A percentile compares a stretch with the other conserved stretches of the same genome.
Conservation (phyloP, 2,888 invertebrate species). For the Polyommatus iphigenia region DNA sequence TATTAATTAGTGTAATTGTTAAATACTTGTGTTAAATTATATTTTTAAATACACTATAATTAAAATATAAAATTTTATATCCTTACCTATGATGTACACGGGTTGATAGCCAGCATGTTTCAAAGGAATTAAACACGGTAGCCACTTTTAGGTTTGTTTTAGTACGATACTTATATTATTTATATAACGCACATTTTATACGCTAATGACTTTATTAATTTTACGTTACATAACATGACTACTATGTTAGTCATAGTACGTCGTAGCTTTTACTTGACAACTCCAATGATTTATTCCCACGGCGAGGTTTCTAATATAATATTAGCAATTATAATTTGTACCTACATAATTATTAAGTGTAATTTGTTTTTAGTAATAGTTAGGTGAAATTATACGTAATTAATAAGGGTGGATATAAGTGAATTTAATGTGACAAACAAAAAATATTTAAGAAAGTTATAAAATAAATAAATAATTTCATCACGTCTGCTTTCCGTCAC, state of each 20-base stretch:
- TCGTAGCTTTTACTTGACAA: conserved; percentile 27
- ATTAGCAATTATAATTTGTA: conserved; percentile 28
- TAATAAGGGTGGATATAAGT: conserved; percentile 1
- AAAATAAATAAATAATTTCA: no score
- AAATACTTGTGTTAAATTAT: background rate
- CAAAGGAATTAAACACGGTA: background rate
- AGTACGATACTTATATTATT: background rate
- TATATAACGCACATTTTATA: background rate
- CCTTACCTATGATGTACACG: background rate
- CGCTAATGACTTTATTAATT: background rate
- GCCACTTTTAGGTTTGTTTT: background rate
- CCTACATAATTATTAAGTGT: conserved; percentile 12
- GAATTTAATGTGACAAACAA: background rate
- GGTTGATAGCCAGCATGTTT: background rate
- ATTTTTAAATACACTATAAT: background rate
- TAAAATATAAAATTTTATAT: background rate
- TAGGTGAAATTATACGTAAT: background rate
- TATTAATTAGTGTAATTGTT: background rate
- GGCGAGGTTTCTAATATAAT: conserved; percentile 27
- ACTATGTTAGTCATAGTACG: conserved; percentile 24
- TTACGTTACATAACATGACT: conserved; percentile 11
- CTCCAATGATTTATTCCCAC: conserved; percentile 28
- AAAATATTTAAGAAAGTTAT: no score
- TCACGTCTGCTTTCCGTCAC: no score
- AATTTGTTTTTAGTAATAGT: background rate